These are phyloP conservation scores for Gymnocypris eckloni DNA, from an alignment of 2,797 vertebrate genomes.

Conservation along the genomic window DNA sequence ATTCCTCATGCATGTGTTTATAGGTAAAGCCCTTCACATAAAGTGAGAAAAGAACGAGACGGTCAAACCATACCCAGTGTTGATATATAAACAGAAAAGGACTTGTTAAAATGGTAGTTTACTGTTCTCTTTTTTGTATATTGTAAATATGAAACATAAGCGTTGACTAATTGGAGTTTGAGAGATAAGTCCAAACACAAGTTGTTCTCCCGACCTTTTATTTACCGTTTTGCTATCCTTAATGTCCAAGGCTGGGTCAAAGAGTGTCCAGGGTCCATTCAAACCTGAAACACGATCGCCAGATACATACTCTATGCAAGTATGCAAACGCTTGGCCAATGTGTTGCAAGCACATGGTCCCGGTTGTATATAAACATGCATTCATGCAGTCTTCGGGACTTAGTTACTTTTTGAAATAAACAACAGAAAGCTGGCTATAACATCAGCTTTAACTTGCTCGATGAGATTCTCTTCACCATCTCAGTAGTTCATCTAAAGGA, in stretches of 20 bases:
- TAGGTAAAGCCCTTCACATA: conserved; percentile 20
- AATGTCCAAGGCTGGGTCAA: neutral
- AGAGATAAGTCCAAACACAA: conserved; percentile 36
- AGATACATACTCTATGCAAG: neutral
- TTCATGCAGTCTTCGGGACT: neutral
- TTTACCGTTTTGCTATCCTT: neutral
- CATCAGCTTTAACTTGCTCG: neutral
- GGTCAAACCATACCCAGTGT: conserved; percentile 19
- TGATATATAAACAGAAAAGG: conserved; percentile 7
- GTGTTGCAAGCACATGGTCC: neutral
- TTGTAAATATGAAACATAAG: conserved; percentile 64
- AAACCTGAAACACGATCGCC: neutral
- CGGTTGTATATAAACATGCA: neutral
- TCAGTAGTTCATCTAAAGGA: neutral
- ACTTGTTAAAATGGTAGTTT: conserved; percentile 34
- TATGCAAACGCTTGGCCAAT: neutral
- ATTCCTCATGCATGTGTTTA: conserved; percentile 48
- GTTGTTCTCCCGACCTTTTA: conserved; percentile 27
- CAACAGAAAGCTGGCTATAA: neutral
- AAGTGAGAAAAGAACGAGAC: conserved; percentile 11
- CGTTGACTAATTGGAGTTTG: conserved; percentile 49
- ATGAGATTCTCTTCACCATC: too few relatives aligned
- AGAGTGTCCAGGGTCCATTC: neutral
- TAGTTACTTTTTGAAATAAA: neutral
- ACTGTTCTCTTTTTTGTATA: conserved; percentile 63